A percentile compares a stretch with the other conserved stretches of the same genome.
Conservation (phyloP, 2,888 invertebrate genomes). For the Tetranychus piercei region DNA sequence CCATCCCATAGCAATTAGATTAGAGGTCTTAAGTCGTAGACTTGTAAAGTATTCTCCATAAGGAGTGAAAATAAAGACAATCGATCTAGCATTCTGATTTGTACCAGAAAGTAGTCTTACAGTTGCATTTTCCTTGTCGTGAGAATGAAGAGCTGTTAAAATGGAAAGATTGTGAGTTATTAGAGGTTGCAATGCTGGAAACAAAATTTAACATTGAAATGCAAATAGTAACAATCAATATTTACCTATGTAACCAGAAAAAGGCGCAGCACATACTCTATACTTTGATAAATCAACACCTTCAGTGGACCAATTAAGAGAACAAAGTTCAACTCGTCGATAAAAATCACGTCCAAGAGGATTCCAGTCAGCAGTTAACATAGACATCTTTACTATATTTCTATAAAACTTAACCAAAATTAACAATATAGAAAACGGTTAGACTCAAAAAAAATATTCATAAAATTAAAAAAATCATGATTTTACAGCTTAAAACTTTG, state of each 20-base stretch:
- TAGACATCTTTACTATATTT: neutral
- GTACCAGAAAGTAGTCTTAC: neutral
- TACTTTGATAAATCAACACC: neutral
- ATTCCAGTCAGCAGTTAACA: slow-evolving; percentile 8
- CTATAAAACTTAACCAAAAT: no score
- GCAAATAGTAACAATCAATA: neutral
- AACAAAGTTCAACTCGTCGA: neutral
- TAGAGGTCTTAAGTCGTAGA: neutral
- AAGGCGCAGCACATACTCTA: neutral
- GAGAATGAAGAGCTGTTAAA: neutral
- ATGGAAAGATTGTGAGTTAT: no score
- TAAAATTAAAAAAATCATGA: no score
- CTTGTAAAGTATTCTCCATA: neutral
- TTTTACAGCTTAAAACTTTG: no score
- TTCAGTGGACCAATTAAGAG: neutral
- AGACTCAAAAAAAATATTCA: no score
- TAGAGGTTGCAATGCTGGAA: neutral
- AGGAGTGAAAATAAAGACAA: neutral
- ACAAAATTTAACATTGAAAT: neutral
- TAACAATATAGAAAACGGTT: no score
- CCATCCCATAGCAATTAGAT: slow-evolving; percentile 1
- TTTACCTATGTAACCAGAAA: neutral
- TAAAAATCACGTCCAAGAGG: slow-evolving; percentile 6
- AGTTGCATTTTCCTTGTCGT: neutral
- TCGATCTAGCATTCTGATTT: neutral